Evolutionary conservation across 1,140 invertebrate genomes (phyloP).

Genomic region (Meloidogyne hapla): DNA sequence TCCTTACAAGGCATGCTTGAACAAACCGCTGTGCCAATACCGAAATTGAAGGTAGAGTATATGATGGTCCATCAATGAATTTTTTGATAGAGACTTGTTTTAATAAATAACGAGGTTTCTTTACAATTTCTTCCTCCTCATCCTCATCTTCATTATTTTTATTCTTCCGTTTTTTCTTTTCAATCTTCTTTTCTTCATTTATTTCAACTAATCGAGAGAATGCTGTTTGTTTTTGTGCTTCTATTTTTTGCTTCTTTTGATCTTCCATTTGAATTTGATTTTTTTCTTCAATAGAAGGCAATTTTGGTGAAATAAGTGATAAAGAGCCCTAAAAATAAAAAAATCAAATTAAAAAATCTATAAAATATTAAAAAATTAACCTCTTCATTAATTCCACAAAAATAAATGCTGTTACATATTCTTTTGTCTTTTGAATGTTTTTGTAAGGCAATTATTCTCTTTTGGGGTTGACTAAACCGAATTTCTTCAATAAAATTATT

Average conservation of each 20-base stretch:
- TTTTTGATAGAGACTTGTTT: constrained; percentile 21
- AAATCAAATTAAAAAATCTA: too few species aligned
- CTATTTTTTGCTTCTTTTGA: neutral
- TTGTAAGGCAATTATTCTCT: neutral
- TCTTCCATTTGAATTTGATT: neutral
- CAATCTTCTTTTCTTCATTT: neutral
- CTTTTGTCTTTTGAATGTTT: neutral
- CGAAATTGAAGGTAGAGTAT: constrained; percentile 16
- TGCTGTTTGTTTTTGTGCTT: constrained; percentile 3
- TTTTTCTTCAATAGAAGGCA: neutral
- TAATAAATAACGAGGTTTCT: constrained; percentile 5
- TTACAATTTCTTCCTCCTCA: neutral
- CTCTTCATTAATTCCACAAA: neutral
- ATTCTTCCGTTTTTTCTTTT: neutral
- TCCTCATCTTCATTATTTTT: neutral
- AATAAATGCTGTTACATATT: neutral
- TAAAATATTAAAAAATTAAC: neutral
- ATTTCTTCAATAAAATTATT: neutral
- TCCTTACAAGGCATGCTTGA: constrained; percentile 17
- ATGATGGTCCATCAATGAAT: constrained; percentile 18
- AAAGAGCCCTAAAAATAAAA: neutral
- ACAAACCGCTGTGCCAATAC: constrained; percentile 18
- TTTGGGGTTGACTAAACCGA: neutral
- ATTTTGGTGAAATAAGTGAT: neutral
- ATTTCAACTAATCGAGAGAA: constrained; percentile 10